Evolutionary conservation across 2,113 vertebrate species (phyloP).

Genomic region (Alces alces): DNA sequence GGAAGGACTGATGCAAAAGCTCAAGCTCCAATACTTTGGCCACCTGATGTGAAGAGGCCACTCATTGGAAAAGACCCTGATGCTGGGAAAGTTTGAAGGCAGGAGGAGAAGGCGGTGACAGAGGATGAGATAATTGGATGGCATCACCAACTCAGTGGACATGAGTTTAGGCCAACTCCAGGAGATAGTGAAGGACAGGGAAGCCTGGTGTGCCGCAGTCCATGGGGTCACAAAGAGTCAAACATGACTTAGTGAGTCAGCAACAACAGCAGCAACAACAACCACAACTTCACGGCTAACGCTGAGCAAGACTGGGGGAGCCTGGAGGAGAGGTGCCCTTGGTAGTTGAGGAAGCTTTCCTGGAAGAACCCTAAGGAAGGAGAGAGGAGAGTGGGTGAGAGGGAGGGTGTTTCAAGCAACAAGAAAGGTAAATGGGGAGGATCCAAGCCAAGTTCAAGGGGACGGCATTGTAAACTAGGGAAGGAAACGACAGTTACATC

Average conservation of each 20-base stretch:
- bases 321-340: fast-evolving
- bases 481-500: background rate
- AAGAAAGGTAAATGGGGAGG: background rate
- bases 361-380: background rate
- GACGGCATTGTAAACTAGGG: background rate
- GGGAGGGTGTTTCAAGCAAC: background rate
- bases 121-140: background rate
- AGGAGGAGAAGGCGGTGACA: background rate
- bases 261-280: background rate
- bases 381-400: background rate
- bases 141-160: background rate
- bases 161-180: background rate
- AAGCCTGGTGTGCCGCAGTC: background rate
- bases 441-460: background rate
- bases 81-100: background rate
- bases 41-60: background rate
- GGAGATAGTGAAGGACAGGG: background rate
- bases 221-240: background rate
- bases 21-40: background rate
- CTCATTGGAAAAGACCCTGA: background rate
- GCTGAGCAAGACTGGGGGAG: background rate
- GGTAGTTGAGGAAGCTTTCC: background rate
- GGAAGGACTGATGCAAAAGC: background rate
- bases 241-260: background rate
- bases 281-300: background rate